Evolutionary conservation across 1,140 invertebrate species (phyloP).

Genomic region (Saccostrea echinata): DNA sequence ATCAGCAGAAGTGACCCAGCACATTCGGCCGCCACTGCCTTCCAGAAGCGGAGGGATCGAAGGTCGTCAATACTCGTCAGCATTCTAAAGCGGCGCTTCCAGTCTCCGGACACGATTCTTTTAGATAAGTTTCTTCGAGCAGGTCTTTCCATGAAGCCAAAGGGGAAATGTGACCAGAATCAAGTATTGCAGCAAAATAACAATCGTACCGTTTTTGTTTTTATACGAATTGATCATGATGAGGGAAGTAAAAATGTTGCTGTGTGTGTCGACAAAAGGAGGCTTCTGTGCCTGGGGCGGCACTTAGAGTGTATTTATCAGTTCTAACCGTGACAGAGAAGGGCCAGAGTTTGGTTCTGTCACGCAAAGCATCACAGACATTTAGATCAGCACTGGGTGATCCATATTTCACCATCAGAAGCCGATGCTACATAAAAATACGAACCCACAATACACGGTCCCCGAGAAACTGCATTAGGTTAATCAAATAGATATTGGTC

Average conservation of each 20-base stretch:
- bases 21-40: constrained; percentile 85
- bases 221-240: not conserved
- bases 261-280: not conserved
- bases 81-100: constrained; percentile 67
- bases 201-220: not conserved
- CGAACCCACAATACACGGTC: not conserved
- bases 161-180: not conserved
- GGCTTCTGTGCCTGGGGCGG: not conserved
- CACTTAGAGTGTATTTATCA: constrained; percentile 12
- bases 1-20: constrained; percentile 92
- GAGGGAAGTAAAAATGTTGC: not conserved
- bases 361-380: not conserved
- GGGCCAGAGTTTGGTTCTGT: not conserved
- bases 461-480: constrained; percentile 8
- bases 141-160: constrained; percentile 30
- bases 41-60: constrained; percentile 63
- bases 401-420: not conserved
- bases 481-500: constrained; percentile 7
- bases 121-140: not conserved
- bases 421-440: not conserved
- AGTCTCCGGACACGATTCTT: not conserved
- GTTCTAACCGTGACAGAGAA: not conserved
- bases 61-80: constrained; percentile 73
- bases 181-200: not conserved
- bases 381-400: not conserved